These are phyloP conservation scores for Scolopax rusticola DNA, from an alignment of 2,797 vertebrate species.

Conservation along the genomic window DNA sequence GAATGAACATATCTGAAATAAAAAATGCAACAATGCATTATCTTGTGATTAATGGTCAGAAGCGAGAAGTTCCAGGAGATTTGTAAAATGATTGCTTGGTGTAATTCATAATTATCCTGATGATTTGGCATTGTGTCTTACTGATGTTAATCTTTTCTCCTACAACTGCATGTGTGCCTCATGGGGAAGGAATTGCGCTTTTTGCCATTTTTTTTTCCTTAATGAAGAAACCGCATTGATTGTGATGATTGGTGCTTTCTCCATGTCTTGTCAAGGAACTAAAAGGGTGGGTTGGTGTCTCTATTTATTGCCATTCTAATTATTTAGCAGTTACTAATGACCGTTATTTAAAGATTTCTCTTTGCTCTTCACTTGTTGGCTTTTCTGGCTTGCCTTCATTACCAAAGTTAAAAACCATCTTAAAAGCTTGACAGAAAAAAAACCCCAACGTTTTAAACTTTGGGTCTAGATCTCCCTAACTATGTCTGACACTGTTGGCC, in stretches of 20 bases:
- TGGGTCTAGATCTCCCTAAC: not conserved
- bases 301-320: not conserved
- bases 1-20: not conserved
- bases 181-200: not conserved
- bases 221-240: not conserved
- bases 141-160: conserved; percentile 11
- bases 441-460: not conserved
- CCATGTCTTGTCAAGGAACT: not conserved
- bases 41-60: conserved; percentile 32
- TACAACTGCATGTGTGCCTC: not conserved
- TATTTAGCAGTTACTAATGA: not conserved
- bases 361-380: not conserved
- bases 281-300: not conserved
- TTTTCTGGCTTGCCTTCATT: not conserved
- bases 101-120: conserved; percentile 5
- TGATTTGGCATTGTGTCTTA: not conserved
- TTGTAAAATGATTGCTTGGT: not conserved
- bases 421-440: not conserved
- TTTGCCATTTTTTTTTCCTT: not conserved
- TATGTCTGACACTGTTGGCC: not conserved
- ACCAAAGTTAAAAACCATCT: not conserved
- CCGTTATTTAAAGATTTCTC: not conserved
- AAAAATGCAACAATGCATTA: not conserved
- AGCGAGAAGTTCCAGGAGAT: conserved; percentile 41
- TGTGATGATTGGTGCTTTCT: not conserved